phyloP scores from a whole-genome alignment of 1,140 invertebrate species.

The Apis mellifera region DNA sequence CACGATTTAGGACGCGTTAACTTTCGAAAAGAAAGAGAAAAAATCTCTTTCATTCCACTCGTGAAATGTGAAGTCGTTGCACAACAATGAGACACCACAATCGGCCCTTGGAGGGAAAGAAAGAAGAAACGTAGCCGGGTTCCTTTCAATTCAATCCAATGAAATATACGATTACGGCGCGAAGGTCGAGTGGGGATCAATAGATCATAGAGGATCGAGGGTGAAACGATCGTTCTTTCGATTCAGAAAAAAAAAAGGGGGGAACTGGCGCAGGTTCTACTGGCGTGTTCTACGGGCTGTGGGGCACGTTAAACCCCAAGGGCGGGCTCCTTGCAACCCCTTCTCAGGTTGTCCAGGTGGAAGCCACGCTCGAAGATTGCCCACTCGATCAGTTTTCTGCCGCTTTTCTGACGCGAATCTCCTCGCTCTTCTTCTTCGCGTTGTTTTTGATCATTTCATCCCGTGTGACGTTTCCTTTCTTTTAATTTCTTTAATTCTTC shows the following conservation, averaged over 20 bases:
- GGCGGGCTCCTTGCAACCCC: slow-evolving; percentile 67
- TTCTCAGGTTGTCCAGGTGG: slow-evolving; percentile 71
- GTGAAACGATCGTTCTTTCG: slow-evolving; percentile 65
- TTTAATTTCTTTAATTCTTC: background rate
- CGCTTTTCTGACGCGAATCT: slow-evolving; percentile 48
- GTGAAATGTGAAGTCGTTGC: slow-evolving; percentile 17
- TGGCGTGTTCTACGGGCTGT: slow-evolving; percentile 51
- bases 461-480: background rate
- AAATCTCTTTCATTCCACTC: background rate
- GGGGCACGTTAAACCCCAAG: slow-evolving; percentile 59
- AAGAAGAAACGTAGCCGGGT: slow-evolving; percentile 22
- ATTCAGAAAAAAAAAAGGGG: slow-evolving; percentile 38
- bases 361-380: slow-evolving; percentile 52
- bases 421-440: background rate
- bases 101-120: slow-evolving; percentile 51
- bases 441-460: background rate
- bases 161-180: slow-evolving; percentile 72
- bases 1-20: background rate
- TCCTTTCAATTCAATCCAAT: slow-evolving; percentile 65
- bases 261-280: slow-evolving; percentile 69
- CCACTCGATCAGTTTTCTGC: slow-evolving; percentile 62
- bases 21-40: background rate
- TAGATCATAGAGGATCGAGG: slow-evolving; percentile 72
- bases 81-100: slow-evolving; percentile 56
- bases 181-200: slow-evolving; percentile 74